A percentile compares a stretch with the other conserved stretches of the same genome.
These are phyloP conservation scores for Antigone vipio DNA, from an alignment of 2,113 vertebrate genomes.

Conservation along the genomic window DNA sequence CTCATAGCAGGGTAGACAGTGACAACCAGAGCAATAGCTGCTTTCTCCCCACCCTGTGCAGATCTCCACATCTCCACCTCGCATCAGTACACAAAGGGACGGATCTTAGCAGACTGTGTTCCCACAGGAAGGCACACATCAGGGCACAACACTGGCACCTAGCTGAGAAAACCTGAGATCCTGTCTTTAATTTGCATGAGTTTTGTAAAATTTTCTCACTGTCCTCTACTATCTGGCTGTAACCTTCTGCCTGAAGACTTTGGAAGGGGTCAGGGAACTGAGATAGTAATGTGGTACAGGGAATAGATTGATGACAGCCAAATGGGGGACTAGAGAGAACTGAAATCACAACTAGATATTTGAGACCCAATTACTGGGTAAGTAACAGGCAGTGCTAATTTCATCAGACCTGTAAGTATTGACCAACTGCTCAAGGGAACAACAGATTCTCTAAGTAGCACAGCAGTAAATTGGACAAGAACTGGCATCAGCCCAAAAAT, in stretches of 20 bases:
- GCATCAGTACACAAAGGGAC: fast-evolving
- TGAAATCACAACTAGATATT: not conserved
- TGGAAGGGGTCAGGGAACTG: not conserved
- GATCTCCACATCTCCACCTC: not conserved
- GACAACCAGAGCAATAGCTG: not conserved
- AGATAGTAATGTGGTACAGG: not conserved
- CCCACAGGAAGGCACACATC: not conserved
- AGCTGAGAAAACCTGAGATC: not conserved
- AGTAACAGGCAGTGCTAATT: not conserved
- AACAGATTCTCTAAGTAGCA: not conserved
- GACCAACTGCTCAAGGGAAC: not conserved
- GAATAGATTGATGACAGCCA: not conserved
- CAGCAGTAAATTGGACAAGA: not conserved
- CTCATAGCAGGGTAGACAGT: not conserved
- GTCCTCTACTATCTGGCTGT: not conserved
- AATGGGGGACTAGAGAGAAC: not conserved
- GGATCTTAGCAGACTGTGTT: not conserved
- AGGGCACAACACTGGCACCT: not conserved
- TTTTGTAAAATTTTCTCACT: not conserved
- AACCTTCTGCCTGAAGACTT: not conserved
- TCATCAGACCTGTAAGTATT: not conserved
- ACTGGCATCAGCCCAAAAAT: not conserved
- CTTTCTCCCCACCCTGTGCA: not conserved
- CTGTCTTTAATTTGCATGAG: not conserved
- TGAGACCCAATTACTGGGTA: not conserved